Base-by-base conservation (phyloP, 2,113 vertebrate genomes). In the Ovis canadensis region DNA sequence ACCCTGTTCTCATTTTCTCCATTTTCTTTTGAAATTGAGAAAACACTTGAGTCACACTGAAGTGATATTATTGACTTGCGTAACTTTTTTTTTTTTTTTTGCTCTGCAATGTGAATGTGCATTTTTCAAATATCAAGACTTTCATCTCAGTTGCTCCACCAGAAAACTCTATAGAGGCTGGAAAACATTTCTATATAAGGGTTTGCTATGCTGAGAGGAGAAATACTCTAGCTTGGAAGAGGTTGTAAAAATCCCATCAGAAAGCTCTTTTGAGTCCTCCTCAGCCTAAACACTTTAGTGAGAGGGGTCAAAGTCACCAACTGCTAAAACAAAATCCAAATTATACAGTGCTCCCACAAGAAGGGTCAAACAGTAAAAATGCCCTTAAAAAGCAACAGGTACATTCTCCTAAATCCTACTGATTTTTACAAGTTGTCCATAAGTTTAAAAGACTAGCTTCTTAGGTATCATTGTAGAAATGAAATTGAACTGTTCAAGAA, bases 261-360 rank as follows among this genome's bases (percentile, higher is more conserved):
- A 98, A 97, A 98, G 96, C 95, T 98, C 97, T 98, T 98, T 98
- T 98, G 93, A 27, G 95, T 90, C 97, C 0, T 97, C 96, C 67
- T 97, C 98, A 99, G 98, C 98, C 98, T 98, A 98, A 99, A 98
- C 98, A 99, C 98, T 99, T 98, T 98, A 98, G 92, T 94, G 97
- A 95, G 90, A 4, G 5, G 57, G 97, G 94, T 98, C 97, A 91
- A 97, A 98, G 98, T 98, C 97, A 97, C 98, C 99, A 99, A 99
- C 98, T 99, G 99, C 99, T 98, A 98, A 99, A 99, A 99, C 98
- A 99, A 96, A 98, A 91, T 97, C 92, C 96, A 93, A 98, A 98
- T 97, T 95, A 87, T 78, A 0, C 57, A 59, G 10, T 59, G 25
- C 9, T 64, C 97, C 59, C 11, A 67, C 21, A 29, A 98, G 95